A percentile compares a stretch with the other conserved stretches of the same genome.
Conservation (phyloP, 2,113 vertebrate species). For the Motacilla alba region DNA sequence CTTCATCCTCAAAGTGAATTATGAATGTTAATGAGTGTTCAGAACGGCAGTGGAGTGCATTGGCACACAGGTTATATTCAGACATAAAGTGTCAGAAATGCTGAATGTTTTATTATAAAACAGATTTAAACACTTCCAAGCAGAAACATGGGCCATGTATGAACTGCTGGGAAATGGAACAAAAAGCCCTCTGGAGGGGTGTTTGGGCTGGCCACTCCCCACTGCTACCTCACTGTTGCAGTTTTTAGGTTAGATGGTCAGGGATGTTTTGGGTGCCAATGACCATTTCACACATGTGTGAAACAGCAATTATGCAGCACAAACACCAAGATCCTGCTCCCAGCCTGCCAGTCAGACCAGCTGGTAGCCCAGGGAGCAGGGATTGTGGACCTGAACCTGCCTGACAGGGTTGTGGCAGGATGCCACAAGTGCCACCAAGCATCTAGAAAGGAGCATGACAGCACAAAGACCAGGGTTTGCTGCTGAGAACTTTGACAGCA, state of each 20-base stretch:
- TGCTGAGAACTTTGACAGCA: background rate
- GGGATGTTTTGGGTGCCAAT: background rate
- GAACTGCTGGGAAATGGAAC: background rate
- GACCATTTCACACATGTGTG: background rate
- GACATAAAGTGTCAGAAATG: background rate
- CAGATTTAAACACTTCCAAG: background rate
- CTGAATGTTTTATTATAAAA: background rate
- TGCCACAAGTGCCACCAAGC: background rate
- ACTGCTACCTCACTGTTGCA: rapidly evolving
- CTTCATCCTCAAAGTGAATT: background rate
- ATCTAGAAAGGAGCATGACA: background rate
- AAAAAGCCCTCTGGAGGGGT: background rate
- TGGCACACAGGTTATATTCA: background rate
- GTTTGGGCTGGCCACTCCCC: background rate
- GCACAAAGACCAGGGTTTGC: background rate
- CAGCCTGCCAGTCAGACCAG: background rate
- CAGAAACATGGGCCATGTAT: background rate
- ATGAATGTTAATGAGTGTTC: background rate
- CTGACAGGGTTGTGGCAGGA: background rate
- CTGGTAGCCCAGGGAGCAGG: background rate
- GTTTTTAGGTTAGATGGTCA: background rate
- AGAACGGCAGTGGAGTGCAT: background rate
- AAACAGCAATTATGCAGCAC: background rate
- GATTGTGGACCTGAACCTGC: background rate
- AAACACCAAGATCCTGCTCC: background rate